Evolutionary conservation across 2,888 invertebrate genomes (phyloP).

Genomic region (Nomada flava): DNA sequence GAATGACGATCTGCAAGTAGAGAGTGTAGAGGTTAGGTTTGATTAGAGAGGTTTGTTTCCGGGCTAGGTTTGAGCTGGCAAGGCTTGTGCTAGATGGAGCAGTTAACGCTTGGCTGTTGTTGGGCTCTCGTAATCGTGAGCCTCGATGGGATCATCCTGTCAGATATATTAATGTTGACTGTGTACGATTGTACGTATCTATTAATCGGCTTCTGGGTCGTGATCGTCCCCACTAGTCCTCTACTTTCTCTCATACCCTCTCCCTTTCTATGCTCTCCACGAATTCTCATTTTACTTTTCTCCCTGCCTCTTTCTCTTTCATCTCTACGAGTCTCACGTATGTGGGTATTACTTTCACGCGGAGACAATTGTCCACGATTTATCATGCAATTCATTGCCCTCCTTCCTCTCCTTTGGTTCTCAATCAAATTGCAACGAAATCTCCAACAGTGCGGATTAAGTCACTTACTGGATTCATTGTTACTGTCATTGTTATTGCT

Average conservation of each 20-base stretch:
- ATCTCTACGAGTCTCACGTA: conserved; percentile 3
- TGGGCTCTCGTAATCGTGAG: conserved; percentile 23
- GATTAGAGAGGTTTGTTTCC: neutral
- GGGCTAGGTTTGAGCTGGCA: too few relatives aligned
- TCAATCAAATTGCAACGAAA: neutral
- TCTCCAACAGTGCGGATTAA: neutral
- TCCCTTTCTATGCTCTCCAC: conserved; percentile 43
- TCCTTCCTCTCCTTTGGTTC: neutral
- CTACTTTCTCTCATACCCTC: conserved; percentile 50
- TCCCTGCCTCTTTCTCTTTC: conserved; percentile 1
- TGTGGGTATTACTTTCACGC: conserved; percentile 24
- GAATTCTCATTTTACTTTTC: conserved; percentile 32
- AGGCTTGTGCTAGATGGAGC: too few relatives aligned
- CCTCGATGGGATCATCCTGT: conserved; percentile 19
- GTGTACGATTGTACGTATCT: conserved; percentile 29
- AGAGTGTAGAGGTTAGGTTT: neutral
- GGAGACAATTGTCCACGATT: conserved; percentile 18
- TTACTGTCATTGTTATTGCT: too few relatives aligned
- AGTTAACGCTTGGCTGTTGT: too few relatives aligned
- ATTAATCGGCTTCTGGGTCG: conserved; percentile 11
- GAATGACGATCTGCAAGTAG: conserved; percentile 78
- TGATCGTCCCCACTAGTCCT: conserved; percentile 31
- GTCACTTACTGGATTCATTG: too few relatives aligned
- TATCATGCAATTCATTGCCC: neutral
- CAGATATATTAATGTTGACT: conserved; percentile 29